These are phyloP conservation scores for Acrobasis consociella DNA, from an alignment of 2,888 invertebrate genomes.

Conservation along the genomic window DNA sequence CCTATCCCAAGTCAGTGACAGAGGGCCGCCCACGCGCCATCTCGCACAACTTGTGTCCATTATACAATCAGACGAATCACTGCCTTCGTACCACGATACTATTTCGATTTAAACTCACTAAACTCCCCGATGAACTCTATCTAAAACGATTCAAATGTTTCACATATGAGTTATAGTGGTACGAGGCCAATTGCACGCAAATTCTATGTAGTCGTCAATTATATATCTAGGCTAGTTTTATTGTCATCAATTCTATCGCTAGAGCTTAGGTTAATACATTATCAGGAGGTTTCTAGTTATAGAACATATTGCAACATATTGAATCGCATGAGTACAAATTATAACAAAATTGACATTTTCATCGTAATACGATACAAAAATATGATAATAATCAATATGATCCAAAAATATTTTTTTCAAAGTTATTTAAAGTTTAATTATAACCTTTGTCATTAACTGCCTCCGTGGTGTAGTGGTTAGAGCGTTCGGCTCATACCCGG, in stretches of 20 bases:
- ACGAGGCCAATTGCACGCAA: not conserved
- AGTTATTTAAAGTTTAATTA: too few relatives aligned
- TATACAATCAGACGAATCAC: slow-evolving; percentile 78
- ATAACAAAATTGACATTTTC: too few relatives aligned
- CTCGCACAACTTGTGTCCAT: slow-evolving; percentile 68
- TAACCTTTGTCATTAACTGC: too few relatives aligned
- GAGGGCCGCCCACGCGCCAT: slow-evolving; percentile 75
- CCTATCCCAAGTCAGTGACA: slow-evolving; percentile 59
- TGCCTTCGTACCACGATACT: slow-evolving; percentile 47
- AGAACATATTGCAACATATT: too few relatives aligned
- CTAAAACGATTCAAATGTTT: not conserved
- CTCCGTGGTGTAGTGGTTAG: too few relatives aligned
- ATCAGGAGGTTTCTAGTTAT: too few relatives aligned
- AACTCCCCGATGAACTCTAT: not conserved
- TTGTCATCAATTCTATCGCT: not conserved
- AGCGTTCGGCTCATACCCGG: too few relatives aligned
- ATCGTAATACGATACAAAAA: too few relatives aligned
- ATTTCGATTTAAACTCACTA: slow-evolving; percentile 38
- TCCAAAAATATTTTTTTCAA: too few relatives aligned
- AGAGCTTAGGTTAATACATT: too few relatives aligned
- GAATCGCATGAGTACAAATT: too few relatives aligned
- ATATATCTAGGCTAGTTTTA: not conserved
- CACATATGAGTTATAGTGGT: not conserved
- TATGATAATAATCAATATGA: too few relatives aligned
- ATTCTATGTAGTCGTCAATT: not conserved